Conservation (phyloP, 2,888 invertebrate species). For the Meiosimyza platycephala region DNA sequence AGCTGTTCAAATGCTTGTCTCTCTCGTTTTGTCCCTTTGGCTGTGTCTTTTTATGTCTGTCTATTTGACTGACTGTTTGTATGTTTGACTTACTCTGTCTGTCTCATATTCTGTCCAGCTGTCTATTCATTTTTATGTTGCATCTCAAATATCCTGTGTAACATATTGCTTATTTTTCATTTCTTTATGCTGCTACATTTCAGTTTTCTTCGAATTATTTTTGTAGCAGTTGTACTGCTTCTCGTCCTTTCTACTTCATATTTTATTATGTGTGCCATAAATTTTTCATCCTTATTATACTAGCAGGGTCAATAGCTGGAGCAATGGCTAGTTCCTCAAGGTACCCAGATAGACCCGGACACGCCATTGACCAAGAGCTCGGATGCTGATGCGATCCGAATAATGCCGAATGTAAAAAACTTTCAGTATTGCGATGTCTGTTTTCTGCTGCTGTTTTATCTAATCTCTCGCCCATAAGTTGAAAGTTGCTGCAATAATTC, state of each 20-base stretch:
- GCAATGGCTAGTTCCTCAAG: no score
- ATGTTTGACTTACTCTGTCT: background rate
- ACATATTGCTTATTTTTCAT: conserved; percentile 19
- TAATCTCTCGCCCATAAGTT: no score
- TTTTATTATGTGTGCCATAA: conserved; percentile 9
- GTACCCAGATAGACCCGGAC: no score
- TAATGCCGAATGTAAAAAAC: no score
- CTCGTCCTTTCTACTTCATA: background rate
- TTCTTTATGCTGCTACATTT: background rate
- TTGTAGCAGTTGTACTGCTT: conserved; percentile 9
- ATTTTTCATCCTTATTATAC: background rate
- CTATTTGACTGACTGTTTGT: background rate
- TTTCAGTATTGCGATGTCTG: no score
- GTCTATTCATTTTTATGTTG: conserved; percentile 49
- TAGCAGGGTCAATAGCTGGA: background rate
- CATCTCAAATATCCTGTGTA: conserved; percentile 20
- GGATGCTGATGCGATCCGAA: no score
- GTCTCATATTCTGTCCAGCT: conserved; percentile 23
- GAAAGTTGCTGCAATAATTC: no score
- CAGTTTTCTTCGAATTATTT: background rate
- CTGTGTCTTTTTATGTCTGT: background rate
- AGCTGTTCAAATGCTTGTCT: background rate
- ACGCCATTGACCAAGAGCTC: no score
- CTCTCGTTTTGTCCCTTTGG: background rate
- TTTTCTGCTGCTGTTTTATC: no score